phyloP scores from a whole-genome alignment of 2,888 invertebrate genomes.

The Andrena camellia region DNA sequence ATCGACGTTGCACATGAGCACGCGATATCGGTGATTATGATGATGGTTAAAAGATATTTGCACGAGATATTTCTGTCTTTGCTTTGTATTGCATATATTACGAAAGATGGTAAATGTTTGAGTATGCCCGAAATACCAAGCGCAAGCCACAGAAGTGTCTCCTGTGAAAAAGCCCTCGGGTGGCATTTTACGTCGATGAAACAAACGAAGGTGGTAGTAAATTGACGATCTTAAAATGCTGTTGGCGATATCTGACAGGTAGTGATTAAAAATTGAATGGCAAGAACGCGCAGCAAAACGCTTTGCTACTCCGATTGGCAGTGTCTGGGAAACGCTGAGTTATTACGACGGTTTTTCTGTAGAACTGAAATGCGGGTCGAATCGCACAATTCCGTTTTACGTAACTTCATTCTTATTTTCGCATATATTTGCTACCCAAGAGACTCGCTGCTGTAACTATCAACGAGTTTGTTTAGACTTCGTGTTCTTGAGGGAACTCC shows the following conservation, averaged over 20 bases:
- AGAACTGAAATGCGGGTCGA: conserved; percentile 31
- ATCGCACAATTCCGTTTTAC: conserved; percentile 36
- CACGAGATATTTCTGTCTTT: no score
- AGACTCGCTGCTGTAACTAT: neutral
- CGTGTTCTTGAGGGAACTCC: neutral
- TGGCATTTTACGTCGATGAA: no score
- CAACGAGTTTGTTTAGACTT: neutral
- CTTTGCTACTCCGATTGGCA: neutral
- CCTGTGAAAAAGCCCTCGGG: no score
- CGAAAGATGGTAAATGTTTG: no score
- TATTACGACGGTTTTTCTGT: conserved; percentile 32
- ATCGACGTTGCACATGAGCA: no score
- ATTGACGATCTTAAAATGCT: neutral
- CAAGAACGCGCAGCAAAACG: neutral
- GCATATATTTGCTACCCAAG: neutral
- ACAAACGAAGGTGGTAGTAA: no score
- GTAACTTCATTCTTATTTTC: conserved; percentile 38
- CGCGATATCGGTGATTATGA: no score
- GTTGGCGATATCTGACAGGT: neutral
- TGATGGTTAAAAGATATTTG: no score
- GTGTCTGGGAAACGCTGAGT: conserved; percentile 10
- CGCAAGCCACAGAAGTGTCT: no score
- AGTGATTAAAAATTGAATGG: neutral
- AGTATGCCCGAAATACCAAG: no score
- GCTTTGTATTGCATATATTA: no score